These are phyloP conservation scores for Martes flavigula DNA, from an alignment of 2,797 vertebrate species.

Conservation along the genomic window DNA sequence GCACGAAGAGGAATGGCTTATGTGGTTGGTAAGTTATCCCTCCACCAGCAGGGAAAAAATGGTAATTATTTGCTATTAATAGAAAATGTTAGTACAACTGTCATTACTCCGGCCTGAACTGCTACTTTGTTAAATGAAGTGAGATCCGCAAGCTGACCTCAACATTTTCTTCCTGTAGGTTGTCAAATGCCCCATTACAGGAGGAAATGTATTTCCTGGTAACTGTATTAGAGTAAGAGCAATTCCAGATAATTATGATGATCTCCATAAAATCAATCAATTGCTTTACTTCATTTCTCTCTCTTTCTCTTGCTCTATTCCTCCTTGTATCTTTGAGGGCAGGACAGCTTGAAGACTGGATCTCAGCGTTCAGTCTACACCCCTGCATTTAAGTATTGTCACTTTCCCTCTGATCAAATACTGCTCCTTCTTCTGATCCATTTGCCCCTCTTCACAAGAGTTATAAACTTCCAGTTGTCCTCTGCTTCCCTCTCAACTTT, in stretches of 20 bases:
- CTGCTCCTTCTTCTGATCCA: background rate
- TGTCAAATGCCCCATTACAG: background rate
- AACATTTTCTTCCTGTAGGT: conserved; percentile 2
- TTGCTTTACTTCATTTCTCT: background rate
- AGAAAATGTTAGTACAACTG: background rate
- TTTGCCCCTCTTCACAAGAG: background rate
- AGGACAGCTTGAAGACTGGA: background rate
- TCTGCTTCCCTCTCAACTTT: background rate
- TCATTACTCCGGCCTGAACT: background rate
- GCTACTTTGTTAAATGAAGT: background rate
- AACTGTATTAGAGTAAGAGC: background rate
- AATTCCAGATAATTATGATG: background rate
- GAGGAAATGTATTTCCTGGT: background rate
- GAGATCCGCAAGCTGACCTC: background rate
- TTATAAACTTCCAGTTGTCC: background rate
- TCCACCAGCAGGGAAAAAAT: background rate
- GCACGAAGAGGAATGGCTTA: background rate
- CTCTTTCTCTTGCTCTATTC: background rate
- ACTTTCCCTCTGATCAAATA: background rate
- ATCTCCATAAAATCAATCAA: background rate
- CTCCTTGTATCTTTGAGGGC: background rate
- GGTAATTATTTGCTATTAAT: conserved; percentile 22
- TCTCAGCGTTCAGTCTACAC: background rate
- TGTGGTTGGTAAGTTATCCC: background rate
- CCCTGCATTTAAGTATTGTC: background rate